Conservation (phyloP, 1,140 invertebrate genomes). For the Varroa destructor region DNA sequence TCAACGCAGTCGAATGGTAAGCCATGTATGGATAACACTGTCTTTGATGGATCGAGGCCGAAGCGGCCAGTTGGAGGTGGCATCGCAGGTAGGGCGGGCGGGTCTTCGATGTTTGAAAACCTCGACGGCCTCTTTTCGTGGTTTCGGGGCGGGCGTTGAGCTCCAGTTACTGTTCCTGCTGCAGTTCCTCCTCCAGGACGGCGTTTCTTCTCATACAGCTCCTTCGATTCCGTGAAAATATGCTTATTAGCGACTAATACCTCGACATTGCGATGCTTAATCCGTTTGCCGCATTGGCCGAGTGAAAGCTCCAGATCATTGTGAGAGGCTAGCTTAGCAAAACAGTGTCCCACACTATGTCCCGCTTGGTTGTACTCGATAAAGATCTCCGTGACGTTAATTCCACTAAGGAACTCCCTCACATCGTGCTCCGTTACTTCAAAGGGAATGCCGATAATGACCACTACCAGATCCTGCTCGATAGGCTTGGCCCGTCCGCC, state of each 20-base stretch:
- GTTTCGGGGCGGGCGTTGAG: background rate
- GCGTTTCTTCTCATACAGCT: conserved; percentile 21
- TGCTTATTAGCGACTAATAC: conserved; percentile 35
- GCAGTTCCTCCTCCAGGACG: conserved; percentile 3
- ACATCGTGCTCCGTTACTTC: conserved; percentile 62
- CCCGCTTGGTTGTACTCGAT: conserved; percentile 51
- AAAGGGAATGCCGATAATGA: conserved; percentile 55
- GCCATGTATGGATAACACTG: conserved; percentile 14
- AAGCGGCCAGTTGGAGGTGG: background rate
- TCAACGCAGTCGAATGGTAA: conserved; percentile 15
- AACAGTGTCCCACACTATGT: conserved; percentile 48
- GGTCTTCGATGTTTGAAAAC: conserved; percentile 8
- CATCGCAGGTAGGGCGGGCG: background rate
- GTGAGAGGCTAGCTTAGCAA: conserved; percentile 55
- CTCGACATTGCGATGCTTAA: conserved; percentile 38
- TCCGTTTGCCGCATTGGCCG: conserved; percentile 35
- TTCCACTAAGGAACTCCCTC: conserved; percentile 57
- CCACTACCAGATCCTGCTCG: conserved; percentile 39
- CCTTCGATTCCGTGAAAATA: conserved; percentile 28
- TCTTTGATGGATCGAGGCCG: conserved; percentile 3
- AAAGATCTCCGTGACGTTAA: conserved; percentile 51
- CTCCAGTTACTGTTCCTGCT: background rate
- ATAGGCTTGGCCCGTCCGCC: conserved; percentile 1
- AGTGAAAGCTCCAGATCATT: conserved; percentile 47
- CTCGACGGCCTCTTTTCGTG: conserved; percentile 15